Percentiles rank a stretch among this genome's conserved stretches.
Conservation (phyloP, 1,140 invertebrate species). For the Brachionus asplanchnoidis region DNA sequence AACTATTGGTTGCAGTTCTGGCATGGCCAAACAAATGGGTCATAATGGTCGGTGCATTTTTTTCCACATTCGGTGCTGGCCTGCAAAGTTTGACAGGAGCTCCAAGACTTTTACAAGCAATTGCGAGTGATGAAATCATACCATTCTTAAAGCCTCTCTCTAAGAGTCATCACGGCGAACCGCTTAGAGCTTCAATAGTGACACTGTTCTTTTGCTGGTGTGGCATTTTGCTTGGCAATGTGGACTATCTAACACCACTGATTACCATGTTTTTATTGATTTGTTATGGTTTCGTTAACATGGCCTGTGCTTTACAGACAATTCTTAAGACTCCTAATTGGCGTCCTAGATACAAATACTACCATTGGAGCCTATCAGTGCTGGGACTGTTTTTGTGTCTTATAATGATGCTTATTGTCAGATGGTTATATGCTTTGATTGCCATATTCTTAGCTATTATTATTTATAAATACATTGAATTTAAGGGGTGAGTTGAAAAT, state of each 20-base stretch:
- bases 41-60: slow-evolving; percentile 89
- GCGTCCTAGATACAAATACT: slow-evolving; percentile 95
- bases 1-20: slow-evolving; percentile 87
- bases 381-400: slow-evolving; percentile 85
- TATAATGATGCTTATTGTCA: slow-evolving; percentile 98
- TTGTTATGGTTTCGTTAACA: slow-evolving; percentile 98
- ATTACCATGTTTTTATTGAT: slow-evolving; percentile 86
- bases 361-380: slow-evolving; percentile 93
- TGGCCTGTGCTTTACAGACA: slow-evolving; percentile 94
- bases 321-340: slow-evolving; percentile 88
- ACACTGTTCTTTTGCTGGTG: slow-evolving; percentile 73
- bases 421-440: slow-evolving; percentile 92
- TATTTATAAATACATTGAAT: slow-evolving; percentile 99
- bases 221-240: slow-evolving; percentile 76
- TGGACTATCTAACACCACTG: slow-evolving; percentile 61
- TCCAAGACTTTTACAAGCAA: slow-evolving; percentile 74
- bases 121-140: slow-evolving; percentile 92
- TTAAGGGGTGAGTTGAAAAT: slow-evolving; percentile 69
- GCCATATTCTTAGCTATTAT: slow-evolving; percentile 90
- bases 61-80: slow-evolving; percentile 93
- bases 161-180: slow-evolving; percentile 86
- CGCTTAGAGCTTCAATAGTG: slow-evolving; percentile 83
- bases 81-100: slow-evolving; percentile 89
- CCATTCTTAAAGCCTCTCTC: slow-evolving; percentile 86
- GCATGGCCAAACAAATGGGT: slow-evolving; percentile 84